A percentile compares a stretch with the other conserved stretches of the same genome.
Conservation (phyloP, 2,888 invertebrate genomes). For the Lithosia quadra region DNA sequence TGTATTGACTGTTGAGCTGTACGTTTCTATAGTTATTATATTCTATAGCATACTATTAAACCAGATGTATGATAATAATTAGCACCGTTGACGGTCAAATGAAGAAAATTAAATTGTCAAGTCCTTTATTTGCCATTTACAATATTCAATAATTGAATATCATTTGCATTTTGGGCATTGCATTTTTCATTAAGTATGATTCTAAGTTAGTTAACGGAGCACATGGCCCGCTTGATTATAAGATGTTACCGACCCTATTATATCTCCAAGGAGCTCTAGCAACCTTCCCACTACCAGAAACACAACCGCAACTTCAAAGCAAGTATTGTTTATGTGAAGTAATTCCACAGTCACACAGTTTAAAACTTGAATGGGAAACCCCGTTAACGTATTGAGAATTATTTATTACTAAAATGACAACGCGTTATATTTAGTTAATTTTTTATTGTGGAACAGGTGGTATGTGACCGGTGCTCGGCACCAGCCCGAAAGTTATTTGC, state of each 20-base stretch:
- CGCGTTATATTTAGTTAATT: slow-evolving; percentile 48
- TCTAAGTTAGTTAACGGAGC: neutral
- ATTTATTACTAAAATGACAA: slow-evolving; percentile 40
- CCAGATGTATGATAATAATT: no score
- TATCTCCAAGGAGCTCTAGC: neutral
- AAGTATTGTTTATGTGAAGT: neutral
- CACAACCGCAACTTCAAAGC: neutral
- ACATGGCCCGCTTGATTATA: neutral
- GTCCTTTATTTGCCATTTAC: no score
- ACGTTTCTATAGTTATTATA: no score
- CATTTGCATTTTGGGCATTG: neutral
- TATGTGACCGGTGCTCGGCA: slow-evolving; percentile 56
- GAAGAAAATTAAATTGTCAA: no score
- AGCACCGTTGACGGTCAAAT: no score
- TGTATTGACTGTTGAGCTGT: no score
- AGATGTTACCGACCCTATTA: neutral
- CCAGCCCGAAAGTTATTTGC: slow-evolving; percentile 52
- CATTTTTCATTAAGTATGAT: neutral
- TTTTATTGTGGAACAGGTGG: slow-evolving; percentile 62
- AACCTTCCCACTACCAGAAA: neutral
- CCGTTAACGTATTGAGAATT: slow-evolving; percentile 19
- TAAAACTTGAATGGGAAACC: neutral
- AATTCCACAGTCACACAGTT: neutral
- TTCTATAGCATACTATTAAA: no score
- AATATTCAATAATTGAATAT: no score